These are phyloP conservation scores for Zelostemma sp. DNA, from an alignment of 1,140 invertebrate species.

Conservation along the genomic window DNA sequence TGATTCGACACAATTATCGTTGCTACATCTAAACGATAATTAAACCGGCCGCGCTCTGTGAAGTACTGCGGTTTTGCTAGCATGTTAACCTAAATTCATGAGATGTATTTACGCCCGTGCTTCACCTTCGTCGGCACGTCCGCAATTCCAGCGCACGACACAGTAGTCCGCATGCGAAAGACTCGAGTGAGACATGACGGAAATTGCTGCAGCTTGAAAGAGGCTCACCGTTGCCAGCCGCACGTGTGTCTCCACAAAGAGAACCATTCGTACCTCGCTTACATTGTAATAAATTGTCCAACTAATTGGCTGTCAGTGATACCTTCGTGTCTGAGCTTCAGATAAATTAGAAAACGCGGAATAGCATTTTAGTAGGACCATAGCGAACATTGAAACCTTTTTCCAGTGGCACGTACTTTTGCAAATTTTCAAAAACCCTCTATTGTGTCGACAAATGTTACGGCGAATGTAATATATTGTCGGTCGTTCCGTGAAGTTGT, in stretches of 20 bases:
- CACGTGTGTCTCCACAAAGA: constrained; percentile 14
- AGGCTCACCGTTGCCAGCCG: constrained; percentile 16
- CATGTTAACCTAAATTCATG: constrained; percentile 66
- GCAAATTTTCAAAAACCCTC: no score
- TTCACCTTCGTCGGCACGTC: constrained; percentile 37
- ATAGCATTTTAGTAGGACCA: no score
- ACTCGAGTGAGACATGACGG: constrained; percentile 28
- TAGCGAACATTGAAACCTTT: no score
- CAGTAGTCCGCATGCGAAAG: constrained; percentile 30
- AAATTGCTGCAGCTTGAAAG: constrained; percentile 33
- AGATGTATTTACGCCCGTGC: constrained; percentile 59
- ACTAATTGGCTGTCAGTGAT: constrained; percentile 12
- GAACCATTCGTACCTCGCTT: constrained; percentile 14
- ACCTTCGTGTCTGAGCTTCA: no score
- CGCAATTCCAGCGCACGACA: constrained; percentile 25
- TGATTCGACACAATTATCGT: constrained; percentile 56
- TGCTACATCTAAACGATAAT: constrained; percentile 56
- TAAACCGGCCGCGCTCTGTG: constrained; percentile 53
- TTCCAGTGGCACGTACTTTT: no score
- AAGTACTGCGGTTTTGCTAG: constrained; percentile 61
- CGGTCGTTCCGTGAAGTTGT: constrained; percentile 5
- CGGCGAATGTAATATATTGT: no score
- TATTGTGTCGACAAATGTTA: no score
- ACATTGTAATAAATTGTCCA: constrained; percentile 22
- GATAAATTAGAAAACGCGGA: no score